Conservation (phyloP, 2,797 vertebrate genomes). For the Amblyopsis hoosieri region DNA sequence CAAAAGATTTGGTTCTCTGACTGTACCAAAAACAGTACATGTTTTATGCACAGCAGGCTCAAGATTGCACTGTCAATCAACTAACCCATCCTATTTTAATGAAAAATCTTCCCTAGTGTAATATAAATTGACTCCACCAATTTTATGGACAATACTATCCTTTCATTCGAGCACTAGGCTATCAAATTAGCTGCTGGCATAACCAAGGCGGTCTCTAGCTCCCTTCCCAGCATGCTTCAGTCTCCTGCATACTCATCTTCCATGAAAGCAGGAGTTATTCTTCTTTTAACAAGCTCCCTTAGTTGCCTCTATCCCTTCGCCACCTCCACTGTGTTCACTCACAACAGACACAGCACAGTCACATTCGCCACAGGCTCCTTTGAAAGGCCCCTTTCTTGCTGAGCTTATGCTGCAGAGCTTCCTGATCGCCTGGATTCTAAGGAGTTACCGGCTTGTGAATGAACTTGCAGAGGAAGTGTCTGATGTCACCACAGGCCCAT, state of each 20-base stretch:
- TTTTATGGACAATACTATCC: constrained; percentile 13
- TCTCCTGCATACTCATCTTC: constrained; percentile 42
- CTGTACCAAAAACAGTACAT: too few relatives aligned
- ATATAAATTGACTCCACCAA: constrained; percentile 19
- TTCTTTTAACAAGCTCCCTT: constrained; percentile 61
- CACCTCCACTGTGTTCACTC: constrained; percentile 36
- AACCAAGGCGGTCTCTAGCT: constrained; percentile 25
- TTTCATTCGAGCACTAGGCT: constrained; percentile 19
- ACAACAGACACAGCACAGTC: constrained; percentile 34
- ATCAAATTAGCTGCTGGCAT: constrained; percentile 22
- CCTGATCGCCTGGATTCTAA: constrained; percentile 28
- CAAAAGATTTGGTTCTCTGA: too few relatives aligned
- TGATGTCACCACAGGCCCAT: not conserved
- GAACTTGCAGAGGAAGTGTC: constrained; percentile 21
- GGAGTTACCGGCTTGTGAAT: constrained; percentile 24
- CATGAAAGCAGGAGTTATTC: constrained; percentile 40
- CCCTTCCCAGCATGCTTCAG: constrained; percentile 41
- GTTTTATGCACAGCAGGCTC: too few relatives aligned
- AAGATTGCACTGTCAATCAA: too few relatives aligned
- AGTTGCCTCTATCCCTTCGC: constrained; percentile 36
- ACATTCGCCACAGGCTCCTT: constrained; percentile 49
- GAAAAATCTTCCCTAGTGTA: constrained; percentile 12
- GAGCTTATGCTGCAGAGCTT: constrained; percentile 20
- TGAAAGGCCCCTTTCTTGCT: constrained; percentile 18
- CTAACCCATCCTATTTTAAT: too few relatives aligned